Evolutionary conservation across 2,888 invertebrate genomes (phyloP), one percentile per base, ranked within the genome.

Genomic region (Rhamnusium bicolor): DNA sequence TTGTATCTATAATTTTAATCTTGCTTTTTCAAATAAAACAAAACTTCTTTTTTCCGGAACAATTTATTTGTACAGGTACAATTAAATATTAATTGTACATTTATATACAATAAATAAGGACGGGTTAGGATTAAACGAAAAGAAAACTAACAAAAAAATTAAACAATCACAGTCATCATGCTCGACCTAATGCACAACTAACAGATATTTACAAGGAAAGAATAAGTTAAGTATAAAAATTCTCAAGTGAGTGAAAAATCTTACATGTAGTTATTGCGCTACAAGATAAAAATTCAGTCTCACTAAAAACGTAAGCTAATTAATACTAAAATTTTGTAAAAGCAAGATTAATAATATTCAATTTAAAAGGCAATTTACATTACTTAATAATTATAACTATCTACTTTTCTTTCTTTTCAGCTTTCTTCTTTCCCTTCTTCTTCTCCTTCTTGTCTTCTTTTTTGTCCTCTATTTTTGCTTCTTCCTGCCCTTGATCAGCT

Each of bases 51-150:
- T 71, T 49, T 62, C 29, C 18, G 61, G 32, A 72, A 69, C 51
- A 40, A 58, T 76, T 78, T 78, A 77, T 80, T 78, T 80, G 78
- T 82, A 80, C 79, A 77, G 75, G 82, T 79, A 81, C 80, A 81
- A 80, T 80, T 80, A 79, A 79, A 74, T 75, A 69, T 79, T 75
- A 78, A 79, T 76, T 78, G 79, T 77, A 78, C 79, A 58, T 67
- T 19, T 81, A 82, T 81, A 73, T 83, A 82, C 81, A 83, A 81
- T 79, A 80, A 80, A 80, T 80, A 79, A 60, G 71, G 65, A 71
- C 3, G 75, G 61, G 79, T 66, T 66, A 66, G 74, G 74, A 77
- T 77, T 74, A 63, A 56, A 51, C 32, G 12, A 27, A 73, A 77
- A 58, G 73, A 73, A 70, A 75, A 79, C 79, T 74, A 75, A 72